Conservation (phyloP, 2,797 vertebrate genomes). For the Malacoraja senta region DNA sequence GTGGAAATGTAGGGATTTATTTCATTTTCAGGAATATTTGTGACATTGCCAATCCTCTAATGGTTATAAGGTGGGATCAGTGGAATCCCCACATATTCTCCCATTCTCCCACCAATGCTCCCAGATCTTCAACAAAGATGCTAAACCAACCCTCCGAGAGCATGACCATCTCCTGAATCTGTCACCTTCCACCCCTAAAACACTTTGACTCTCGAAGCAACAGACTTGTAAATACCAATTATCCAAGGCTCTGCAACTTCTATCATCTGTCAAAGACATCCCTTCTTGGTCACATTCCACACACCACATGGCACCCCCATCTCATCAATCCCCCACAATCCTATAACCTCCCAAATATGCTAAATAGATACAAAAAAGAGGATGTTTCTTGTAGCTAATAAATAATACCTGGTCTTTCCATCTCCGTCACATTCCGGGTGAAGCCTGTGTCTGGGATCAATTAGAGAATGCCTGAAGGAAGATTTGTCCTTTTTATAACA, state of each 20-base stretch:
- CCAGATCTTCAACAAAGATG: too few relatives aligned
- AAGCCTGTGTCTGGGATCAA: not conserved
- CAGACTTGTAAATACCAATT: not conserved
- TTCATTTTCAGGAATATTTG: not conserved
- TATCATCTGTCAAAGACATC: not conserved
- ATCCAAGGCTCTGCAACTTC: not conserved
- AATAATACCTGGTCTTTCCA: not conserved
- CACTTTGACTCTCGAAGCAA: not conserved
- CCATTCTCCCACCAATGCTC: not conserved
- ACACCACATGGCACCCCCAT: not conserved
- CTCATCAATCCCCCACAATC: not conserved
- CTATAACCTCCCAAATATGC: not conserved
- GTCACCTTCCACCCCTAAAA: not conserved
- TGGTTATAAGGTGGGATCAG: not conserved
- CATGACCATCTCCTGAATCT: not conserved
- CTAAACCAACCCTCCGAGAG: not conserved
- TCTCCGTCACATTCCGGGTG: not conserved
- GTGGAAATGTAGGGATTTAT: not conserved
- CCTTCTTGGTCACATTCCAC: not conserved
- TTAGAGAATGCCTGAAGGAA: constrained; percentile 18
- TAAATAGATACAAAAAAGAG: too few relatives aligned
- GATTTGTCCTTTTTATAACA: constrained; percentile 4
- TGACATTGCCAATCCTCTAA: not conserved
- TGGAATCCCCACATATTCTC: not conserved
- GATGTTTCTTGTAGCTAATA: not conserved